Conservation (phyloP, 2,113 vertebrate species). For the Lepus timidus region DNA sequence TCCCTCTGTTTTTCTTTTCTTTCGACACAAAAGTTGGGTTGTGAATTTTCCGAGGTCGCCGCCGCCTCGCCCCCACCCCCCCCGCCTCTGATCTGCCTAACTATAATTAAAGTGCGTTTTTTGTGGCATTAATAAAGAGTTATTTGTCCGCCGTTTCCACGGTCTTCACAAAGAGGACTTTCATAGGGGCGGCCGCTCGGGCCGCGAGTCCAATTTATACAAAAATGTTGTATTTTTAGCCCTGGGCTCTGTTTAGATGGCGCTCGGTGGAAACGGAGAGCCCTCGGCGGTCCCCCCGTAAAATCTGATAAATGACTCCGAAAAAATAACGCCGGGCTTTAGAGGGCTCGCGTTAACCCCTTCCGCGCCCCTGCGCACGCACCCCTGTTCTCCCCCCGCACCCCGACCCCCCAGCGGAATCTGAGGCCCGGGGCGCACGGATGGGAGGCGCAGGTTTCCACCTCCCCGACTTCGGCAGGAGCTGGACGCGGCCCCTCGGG, state of each 20-base stretch:
- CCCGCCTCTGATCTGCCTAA: constrained; percentile 95
- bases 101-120: constrained; percentile 98
- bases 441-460: not conserved
- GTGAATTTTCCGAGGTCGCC: constrained; percentile 88
- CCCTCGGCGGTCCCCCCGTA: constrained; percentile 91
- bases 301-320: constrained; percentile 93
- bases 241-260: constrained; percentile 91
- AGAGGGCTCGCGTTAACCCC: constrained; percentile 87
- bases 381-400: not conserved
- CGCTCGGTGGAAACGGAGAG: constrained; percentile 90
- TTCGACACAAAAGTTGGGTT: constrained; percentile 83
- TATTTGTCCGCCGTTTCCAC: constrained; percentile 99
- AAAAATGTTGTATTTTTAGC: constrained; percentile 97
- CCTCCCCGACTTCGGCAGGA: not conserved
- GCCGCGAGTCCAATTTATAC: constrained; percentile 96
- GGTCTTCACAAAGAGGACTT: constrained; percentile 97
- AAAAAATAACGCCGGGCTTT: constrained; percentile 91
- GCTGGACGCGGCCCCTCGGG: not conserved
- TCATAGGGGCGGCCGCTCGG: constrained; percentile 94
- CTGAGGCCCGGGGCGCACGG: not conserved
- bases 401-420: not conserved
- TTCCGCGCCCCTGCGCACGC: constrained; percentile 64
- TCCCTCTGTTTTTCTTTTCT: constrained; percentile 83
- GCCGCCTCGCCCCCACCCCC: constrained; percentile 88
- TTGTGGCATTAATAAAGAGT: constrained; percentile 99